Percentiles rank a stretch among this genome's conserved stretches.
phyloP scores from a whole-genome alignment of 2,113 vertebrate species.

The Telmatochromis sp. region DNA sequence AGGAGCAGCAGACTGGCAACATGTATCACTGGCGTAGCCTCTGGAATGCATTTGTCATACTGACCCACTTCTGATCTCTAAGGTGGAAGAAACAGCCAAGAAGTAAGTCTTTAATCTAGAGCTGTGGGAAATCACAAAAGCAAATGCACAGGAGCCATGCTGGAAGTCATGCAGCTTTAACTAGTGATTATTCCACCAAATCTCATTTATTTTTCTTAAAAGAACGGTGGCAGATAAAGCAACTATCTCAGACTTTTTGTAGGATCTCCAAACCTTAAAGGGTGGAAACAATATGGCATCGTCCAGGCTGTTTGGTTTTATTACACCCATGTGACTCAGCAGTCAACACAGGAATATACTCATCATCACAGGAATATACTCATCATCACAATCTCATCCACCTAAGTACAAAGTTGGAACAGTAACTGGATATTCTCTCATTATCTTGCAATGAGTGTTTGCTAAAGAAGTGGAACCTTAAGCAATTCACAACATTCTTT shows the following conservation, averaged over 20 bases:
- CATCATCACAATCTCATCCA: neutral
- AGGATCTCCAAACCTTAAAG: neutral
- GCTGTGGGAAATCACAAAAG: neutral
- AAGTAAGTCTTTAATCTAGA: slow-evolving; percentile 9
- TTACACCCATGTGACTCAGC: slow-evolving; percentile 5
- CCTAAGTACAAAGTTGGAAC: neutral
- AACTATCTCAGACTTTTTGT: neutral
- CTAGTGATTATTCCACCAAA: neutral
- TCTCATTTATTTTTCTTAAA: neutral
- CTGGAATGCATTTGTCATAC: slow-evolving; percentile 29
- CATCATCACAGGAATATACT: neutral
- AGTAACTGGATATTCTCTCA: neutral
- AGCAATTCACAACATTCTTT: neutral
- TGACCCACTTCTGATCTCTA: slow-evolving; percentile 42
- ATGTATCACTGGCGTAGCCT: neutral
- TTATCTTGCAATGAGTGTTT: neutral
- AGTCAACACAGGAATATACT: neutral
- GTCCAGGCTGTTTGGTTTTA: neutral
- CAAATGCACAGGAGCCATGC: neutral
- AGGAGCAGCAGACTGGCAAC: slow-evolving; percentile 27
- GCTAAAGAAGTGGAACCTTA: neutral
- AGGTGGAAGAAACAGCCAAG: slow-evolving; percentile 7
- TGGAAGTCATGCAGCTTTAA: neutral
- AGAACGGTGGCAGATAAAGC: neutral
- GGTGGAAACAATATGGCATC: neutral